Evolutionary conservation across 2,888 invertebrate genomes (phyloP).

Genomic region (Sialis lutaria): DNA sequence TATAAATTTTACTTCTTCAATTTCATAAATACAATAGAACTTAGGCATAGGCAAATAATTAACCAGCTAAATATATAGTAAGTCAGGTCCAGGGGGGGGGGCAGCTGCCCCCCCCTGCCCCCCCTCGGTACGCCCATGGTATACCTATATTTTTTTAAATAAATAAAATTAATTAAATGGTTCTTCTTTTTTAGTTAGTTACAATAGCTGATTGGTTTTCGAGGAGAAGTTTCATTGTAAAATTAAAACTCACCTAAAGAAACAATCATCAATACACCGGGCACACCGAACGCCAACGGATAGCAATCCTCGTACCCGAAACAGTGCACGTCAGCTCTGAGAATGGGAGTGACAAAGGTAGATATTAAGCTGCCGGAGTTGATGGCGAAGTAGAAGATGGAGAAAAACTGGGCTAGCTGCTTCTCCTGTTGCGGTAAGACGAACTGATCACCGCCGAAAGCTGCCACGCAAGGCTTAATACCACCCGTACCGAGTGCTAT

Average conservation of each 20-base stretch:
- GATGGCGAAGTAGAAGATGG: constrained; percentile 86
- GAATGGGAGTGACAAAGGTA: constrained; percentile 71
- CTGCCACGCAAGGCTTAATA: constrained; percentile 89
- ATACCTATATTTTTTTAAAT: too few relatives aligned
- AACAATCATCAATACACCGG: constrained; percentile 68
- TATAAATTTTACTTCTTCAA: too few relatives aligned
- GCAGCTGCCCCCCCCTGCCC: too few relatives aligned
- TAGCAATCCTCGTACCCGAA: constrained; percentile 63
- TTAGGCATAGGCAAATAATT: too few relatives aligned
- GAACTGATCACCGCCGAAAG: constrained; percentile 94
- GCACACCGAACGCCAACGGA: constrained; percentile 77
- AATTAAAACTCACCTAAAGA: constrained; percentile 41
- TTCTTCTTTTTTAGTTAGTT: too few relatives aligned
- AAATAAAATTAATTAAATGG: too few relatives aligned
- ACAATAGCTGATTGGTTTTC: too few relatives aligned
- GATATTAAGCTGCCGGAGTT: constrained; percentile 82
- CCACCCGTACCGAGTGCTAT: constrained; percentile 88
- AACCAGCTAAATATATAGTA: too few relatives aligned
- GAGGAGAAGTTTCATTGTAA: neutral
- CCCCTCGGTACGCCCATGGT: too few relatives aligned
- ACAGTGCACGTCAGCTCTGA: constrained; percentile 63
- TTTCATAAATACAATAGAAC: too few relatives aligned
- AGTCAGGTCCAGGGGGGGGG: too few relatives aligned
- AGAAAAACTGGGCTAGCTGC: constrained; percentile 74
- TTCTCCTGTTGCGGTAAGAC: constrained; percentile 58